phyloP scores from a whole-genome alignment of 2,797 vertebrate genomes.

The Vespertilio murinus region DNA sequence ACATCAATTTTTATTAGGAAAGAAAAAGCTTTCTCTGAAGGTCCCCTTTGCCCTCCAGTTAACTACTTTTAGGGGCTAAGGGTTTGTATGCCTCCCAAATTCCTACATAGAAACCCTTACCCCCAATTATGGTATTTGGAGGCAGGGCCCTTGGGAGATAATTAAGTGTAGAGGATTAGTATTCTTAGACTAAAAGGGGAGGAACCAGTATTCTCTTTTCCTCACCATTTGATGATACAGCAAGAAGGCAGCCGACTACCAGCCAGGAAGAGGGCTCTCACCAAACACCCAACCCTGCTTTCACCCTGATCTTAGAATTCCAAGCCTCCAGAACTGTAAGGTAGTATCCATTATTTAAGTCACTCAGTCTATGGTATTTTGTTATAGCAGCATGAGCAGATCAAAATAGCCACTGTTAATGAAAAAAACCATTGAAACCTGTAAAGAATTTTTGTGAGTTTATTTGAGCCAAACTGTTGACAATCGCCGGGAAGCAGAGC shows the following conservation, averaged over 20 bases:
- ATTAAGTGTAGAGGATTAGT: neutral
- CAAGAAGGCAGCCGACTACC: neutral
- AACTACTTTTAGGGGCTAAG: neutral
- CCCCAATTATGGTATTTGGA: neutral
- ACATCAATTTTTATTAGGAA: neutral
- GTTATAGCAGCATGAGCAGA: neutral
- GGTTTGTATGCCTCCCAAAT: neutral
- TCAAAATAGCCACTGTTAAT: no score
- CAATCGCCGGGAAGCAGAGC: no score
- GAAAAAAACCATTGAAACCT: no score
- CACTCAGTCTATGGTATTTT: neutral
- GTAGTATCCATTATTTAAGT: neutral
- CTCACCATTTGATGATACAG: neutral
- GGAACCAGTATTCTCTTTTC: neutral
- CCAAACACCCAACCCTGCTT: neutral
- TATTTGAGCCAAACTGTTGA: no score
- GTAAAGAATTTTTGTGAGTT: no score
- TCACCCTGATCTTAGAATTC: neutral
- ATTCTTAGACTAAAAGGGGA: neutral
- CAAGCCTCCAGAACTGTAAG: neutral
- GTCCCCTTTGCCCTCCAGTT: neutral
- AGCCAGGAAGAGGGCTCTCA: neutral
- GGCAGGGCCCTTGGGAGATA: neutral
- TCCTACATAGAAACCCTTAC: neutral
- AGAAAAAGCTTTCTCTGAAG: neutral